Conservation (phyloP, 2,113 vertebrate genomes). For the Hiodon tergisus region DNA sequence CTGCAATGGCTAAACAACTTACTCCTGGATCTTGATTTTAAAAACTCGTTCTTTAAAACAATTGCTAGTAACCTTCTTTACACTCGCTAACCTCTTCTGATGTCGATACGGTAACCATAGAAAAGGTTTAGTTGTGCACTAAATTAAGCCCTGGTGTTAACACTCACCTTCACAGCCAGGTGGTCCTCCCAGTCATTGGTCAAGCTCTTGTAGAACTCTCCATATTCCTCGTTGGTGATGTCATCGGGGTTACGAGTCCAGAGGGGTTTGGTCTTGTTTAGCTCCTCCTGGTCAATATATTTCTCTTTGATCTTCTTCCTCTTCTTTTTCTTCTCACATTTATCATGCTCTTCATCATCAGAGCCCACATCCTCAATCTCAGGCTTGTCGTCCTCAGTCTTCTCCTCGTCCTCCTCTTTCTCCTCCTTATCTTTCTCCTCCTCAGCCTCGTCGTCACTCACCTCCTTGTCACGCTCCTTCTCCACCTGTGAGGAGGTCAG, state of each 20-base stretch:
- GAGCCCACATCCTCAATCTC: constrained; percentile 72
- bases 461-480: constrained; percentile 89
- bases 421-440: constrained; percentile 76
- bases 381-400: constrained; percentile 61
- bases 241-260: constrained; percentile 95
- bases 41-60: too few relatives aligned
- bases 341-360: constrained; percentile 66
- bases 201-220: constrained; percentile 93
- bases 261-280: constrained; percentile 76
- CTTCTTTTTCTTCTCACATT: constrained; percentile 63
- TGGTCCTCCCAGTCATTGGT: constrained; percentile 79
- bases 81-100: too few relatives aligned
- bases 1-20: too few relatives aligned
- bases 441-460: constrained; percentile 69
- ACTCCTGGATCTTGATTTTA: too few relatives aligned
- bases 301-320: constrained; percentile 78
- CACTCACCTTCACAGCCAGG: constrained; percentile 66
- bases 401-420: constrained; percentile 61
- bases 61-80: too few relatives aligned
- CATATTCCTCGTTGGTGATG: constrained; percentile 89
- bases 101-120: too few relatives aligned
- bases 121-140: background rate
- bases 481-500: constrained; percentile 68
- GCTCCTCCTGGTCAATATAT: constrained; percentile 71
- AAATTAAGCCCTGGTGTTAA: background rate